phyloP scores from a whole-genome alignment of 2,888 invertebrate species.

The Pegoplata infirma region DNA sequence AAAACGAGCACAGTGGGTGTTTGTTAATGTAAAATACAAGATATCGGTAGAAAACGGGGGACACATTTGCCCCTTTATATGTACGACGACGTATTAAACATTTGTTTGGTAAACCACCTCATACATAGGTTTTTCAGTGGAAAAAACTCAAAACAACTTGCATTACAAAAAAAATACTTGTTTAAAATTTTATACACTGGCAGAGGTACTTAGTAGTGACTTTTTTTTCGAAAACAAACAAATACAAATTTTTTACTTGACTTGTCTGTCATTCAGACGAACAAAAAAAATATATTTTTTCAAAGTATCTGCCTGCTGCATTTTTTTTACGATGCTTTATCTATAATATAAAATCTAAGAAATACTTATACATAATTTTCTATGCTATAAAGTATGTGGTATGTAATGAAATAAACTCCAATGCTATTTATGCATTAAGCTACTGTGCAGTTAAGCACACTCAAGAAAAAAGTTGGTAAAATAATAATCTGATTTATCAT shows the following conservation, averaged over 20 bases:
- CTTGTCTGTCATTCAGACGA: background rate
- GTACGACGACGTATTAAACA: background rate
- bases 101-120: background rate
- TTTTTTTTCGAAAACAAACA: background rate
- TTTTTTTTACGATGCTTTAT: background rate
- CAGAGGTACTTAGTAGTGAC: background rate
- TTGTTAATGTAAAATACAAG: background rate
- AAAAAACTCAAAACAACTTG: background rate
- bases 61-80: background rate
- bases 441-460: background rate
- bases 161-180: background rate
- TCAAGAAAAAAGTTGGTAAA: background rate
- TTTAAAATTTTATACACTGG: background rate
- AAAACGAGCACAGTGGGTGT: background rate
- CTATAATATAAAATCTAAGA: conserved; percentile 3
- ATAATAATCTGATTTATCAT: background rate
- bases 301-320: background rate
- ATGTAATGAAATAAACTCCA: conserved; percentile 12
- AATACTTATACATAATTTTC: conserved; percentile 5
- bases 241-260: background rate
- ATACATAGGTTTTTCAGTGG: background rate
- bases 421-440: background rate
- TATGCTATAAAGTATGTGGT: background rate
- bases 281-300: background rate
- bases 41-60: background rate